Base-by-base conservation (phyloP, 23 tunicate species). In the Trididemnum miniatum region DNA sequence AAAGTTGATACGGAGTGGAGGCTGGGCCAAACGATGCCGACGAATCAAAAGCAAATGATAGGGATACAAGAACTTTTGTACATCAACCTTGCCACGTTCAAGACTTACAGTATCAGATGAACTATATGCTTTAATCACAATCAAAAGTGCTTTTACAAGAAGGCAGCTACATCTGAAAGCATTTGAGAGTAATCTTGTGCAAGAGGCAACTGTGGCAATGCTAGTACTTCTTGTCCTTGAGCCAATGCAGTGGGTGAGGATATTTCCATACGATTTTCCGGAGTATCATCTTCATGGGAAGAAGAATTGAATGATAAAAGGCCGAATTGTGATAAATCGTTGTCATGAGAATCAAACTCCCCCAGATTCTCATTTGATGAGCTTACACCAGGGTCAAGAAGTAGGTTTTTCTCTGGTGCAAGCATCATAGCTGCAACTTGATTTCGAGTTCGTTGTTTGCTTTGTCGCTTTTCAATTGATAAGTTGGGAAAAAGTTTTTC, bases 101-200 rank as follows among this genome's bases (percentile, higher is more conserved):
- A n/a, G n/a, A n/a, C n/a, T n/a, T n/a, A n/a, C n/a, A n/a, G n/a
- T n/a, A n/a, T n/a, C n/a, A n/a, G n/a, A n/a, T n/a, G n/a, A n/a
- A n/a, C n/a, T n/a, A n/a, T n/a, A n/a, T n/a, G n/a, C n/a, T n/a
- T n/a, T n/a, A n/a, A n/a, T n/a, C n/a, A n/a, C n/a, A n/a, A n/a
- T n/a, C n/a, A n/a, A n/a, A n/a, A n/a, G n/a, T n/a, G n/a, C n/a
- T n/a, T n/a, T n/a, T n/a, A n/a, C n/a, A n/a, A n/a, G n/a, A n/a
- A n/a, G n/a, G 97, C 90, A 30, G 97, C 86, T 30, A 91, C 85
- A 30, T 91, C 86, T 9, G 86, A 59, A 25, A 91, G 64, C 86
- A 91, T 79, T 60, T 91, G 97, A 51, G 97, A 91, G 37, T 80
- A 90, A 28, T 90, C 96, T 65, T 80, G 89, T 33, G 84, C 65